Base-by-base conservation (phyloP, 92 coral and sea anemone genomes). In the Heteractis magnifica region DNA sequence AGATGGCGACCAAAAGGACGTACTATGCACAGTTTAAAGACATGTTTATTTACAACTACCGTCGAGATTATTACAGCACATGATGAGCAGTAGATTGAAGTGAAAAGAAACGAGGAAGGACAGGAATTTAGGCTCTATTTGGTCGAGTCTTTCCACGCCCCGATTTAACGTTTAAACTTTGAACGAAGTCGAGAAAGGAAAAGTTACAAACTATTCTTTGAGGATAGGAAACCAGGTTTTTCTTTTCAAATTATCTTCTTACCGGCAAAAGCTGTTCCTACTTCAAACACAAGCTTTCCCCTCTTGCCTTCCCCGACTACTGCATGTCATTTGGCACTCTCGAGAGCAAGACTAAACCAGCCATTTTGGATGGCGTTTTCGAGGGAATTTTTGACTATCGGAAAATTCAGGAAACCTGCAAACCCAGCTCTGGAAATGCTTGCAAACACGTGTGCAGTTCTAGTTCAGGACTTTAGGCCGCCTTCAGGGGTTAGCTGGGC, bases 321-420 rank as follows among this genome's bases (percentile, higher is more conserved):
- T 91, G 87, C 87, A 82, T 90, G 83, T 90, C 94, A 93, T 91
- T 91, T 91, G 93, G 91, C 89, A 87, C 90, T 89, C 91, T 84
- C 82, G 89, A 85, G 89, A 88, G 91, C 89, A 89, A 93, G 94
- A 96, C 91, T 94, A 96, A 92, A 91, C 94, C 99, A 94, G 99
- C 99, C 99, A 96, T 96, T 96, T 96, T 96, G 99, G 99, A 96
- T 94, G 94, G 97, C 99, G 98, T 94, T 92, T 94, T 89, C 68
- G 96, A 89, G 96, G 97, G 95, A 91, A 82, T 90, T 96, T 94
- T 89, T 90, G 92, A 92, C 89, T 85, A 92, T 94, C 93, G 92
- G 74, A 95, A 90, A 96, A 92, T 90, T 88, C 91, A 92, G 91
- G 92, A 94, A 94, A 96, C 93, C 97, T 92, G 98, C 95, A 90